Base-by-base conservation (phyloP, 2,797 vertebrate genomes). In the Eleutherodactylus coqui region DNA sequence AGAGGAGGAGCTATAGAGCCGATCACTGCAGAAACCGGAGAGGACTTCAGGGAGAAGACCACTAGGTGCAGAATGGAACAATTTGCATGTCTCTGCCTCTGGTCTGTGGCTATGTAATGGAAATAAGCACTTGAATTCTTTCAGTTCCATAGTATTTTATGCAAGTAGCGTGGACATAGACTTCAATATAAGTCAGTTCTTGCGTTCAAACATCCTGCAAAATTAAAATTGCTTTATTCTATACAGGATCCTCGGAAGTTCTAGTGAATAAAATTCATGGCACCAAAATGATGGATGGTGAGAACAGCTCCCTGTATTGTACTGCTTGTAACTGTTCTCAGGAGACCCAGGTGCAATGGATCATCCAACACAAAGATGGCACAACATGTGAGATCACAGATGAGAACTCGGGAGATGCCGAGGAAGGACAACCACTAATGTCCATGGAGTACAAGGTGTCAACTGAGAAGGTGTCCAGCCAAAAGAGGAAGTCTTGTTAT, bases 371-470 rank as follows among this genome's bases (percentile, higher is more conserved):
- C 3, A 81, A 51, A 69, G 79, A 82, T 34, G 85, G 79, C 5
- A 53, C 70, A 9, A 34, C 16, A 5, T 38, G 24, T 67, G 58
- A 86, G 51, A 60, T 86, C 55, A 29, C 79, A 10, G 85, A 86
- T 3, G 5, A 17, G 32, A 10, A 2, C 24, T 27, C n/a, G 6
- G 17, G 0, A 10, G 67, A 82, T 9, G 14, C 16, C 2, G 85
- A 86, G 45, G 85, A 86, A 21, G 58, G 55, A 21, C 70, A 86
- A 29, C 85, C 85, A 11, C 53, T 86, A 27, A 69, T 86, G 79
- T 43, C 79, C 34, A 53, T 45, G 10, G 85, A 82, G 49, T 86
- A 86, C 27, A 16, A 45, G 32, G 34, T 77, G 13, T 76, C 55
- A 16, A 82, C 58, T 1, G 55, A 77, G 36, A 58, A 79, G 29